A percentile compares a stretch with the other conserved stretches of the same genome.
Evolutionary conservation across 2,797 vertebrate species (phyloP).

Genomic region (Periophthalmus magnuspinnatus): DNA sequence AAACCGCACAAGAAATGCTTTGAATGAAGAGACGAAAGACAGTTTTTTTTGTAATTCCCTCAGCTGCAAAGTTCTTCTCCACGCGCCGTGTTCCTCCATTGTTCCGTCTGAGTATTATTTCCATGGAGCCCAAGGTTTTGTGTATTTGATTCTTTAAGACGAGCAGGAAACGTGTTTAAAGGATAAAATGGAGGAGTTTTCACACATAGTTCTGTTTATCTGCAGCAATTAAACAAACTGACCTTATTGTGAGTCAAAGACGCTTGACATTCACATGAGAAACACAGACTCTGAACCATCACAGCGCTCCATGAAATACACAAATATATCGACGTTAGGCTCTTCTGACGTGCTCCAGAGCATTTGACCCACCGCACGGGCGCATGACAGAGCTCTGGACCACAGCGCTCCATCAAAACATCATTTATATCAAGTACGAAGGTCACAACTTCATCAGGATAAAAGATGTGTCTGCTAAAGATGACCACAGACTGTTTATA

Average conservation of each 20-base stretch:
- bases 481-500: no score
- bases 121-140: constrained; percentile 40
- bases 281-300: background rate
- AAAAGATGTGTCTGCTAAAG: no score
- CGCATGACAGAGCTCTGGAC: background rate
- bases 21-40: background rate
- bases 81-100: constrained; percentile 32
- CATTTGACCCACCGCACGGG: background rate
- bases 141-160: constrained; percentile 25
- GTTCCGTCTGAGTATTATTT: constrained; percentile 40
- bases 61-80: constrained; percentile 14
- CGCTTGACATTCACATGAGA: constrained; percentile 4
- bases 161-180: constrained; percentile 10
- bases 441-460: no score
- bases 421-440: background rate
- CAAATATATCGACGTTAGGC: constrained; percentile 9
- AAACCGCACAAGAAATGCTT: background rate
- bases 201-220: constrained; percentile 9
- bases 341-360: background rate
- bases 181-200: constrained; percentile 27
- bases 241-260: constrained; percentile 3
- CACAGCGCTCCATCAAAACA: no score
- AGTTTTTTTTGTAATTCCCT: constrained; percentile 2
- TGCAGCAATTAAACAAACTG: background rate
- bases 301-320: constrained; percentile 3